These are phyloP conservation scores for Alloscopus bannaensis DNA, from an alignment of 2,888 invertebrate species.

Conservation along the genomic window DNA sequence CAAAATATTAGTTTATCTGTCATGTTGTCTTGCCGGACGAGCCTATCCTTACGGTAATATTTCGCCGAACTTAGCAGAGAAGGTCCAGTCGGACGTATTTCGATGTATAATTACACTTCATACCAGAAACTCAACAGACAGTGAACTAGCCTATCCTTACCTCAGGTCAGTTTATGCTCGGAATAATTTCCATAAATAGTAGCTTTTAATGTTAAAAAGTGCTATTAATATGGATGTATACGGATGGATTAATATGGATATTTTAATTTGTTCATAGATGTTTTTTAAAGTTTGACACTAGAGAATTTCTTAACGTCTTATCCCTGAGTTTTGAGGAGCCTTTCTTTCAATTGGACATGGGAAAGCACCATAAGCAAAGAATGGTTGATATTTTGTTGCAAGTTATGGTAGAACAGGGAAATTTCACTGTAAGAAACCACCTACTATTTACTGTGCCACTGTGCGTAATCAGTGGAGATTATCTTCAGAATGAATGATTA, in stretches of 20 bases:
- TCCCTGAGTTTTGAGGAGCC: slow-evolving; percentile 89
- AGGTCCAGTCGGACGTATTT: slow-evolving; percentile 85
- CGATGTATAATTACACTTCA: slow-evolving; percentile 83
- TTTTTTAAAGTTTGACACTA: slow-evolving; percentile 87
- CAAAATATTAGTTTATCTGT: slow-evolving; percentile 88
- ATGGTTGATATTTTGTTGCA: slow-evolving; percentile 86
- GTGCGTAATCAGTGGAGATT: no score
- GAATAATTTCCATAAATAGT: not conserved
- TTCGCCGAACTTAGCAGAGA: slow-evolving; percentile 79
- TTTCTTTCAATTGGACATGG: slow-evolving; percentile 85
- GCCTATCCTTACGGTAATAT: slow-evolving; percentile 88
- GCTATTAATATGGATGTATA: not conserved
- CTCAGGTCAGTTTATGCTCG: slow-evolving; percentile 75
- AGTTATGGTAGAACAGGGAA: slow-evolving; percentile 82
- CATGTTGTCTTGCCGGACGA: slow-evolving; percentile 90
- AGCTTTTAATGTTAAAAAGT: not conserved
- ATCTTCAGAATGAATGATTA: no score
- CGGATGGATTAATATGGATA: slow-evolving; percentile 1
- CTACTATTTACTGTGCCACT: no score
- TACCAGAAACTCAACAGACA: slow-evolving; percentile 79
- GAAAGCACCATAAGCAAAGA: slow-evolving; percentile 83
- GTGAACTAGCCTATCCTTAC: slow-evolving; percentile 84
- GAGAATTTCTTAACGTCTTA: slow-evolving; percentile 90
- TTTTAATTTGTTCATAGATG: slow-evolving; percentile 77
- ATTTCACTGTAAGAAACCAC: slow-evolving; percentile 81